Evolutionary conservation across 2,888 invertebrate genomes (phyloP).

Genomic region (Lypha dubia): DNA sequence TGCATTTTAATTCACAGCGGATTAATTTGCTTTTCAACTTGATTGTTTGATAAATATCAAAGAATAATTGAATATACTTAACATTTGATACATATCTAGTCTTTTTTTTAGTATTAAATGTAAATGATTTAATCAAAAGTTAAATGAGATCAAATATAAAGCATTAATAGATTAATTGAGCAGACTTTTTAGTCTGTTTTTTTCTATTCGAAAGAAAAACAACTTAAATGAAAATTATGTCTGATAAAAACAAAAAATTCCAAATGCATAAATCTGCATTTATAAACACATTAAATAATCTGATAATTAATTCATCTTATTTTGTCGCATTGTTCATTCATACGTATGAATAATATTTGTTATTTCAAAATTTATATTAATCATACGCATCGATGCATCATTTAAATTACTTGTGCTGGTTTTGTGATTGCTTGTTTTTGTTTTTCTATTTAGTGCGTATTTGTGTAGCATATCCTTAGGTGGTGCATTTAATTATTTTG

Average conservation of each 20-base stretch:
- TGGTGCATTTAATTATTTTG: slow-evolving; percentile 11
- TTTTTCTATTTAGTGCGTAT: not conserved
- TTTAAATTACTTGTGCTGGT: not conserved
- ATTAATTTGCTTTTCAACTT: not conserved
- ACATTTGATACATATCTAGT: slow-evolving; percentile 2
- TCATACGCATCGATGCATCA: slow-evolving; percentile 17
- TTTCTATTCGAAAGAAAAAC: not conserved
- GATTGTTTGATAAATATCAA: not conserved
- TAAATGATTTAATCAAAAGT: not conserved
- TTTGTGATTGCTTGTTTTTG: not conserved
- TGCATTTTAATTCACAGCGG: not conserved
- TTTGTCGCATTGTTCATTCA: too few species aligned
- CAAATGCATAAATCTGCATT: too few species aligned
- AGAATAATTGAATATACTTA: slow-evolving; percentile 17
- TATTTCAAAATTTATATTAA: slow-evolving; percentile 14
- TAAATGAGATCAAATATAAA: not conserved
- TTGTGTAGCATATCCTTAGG: slow-evolving; percentile 42
- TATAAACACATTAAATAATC: too few species aligned
- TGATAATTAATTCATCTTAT: not conserved
- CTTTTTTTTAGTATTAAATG: not conserved
- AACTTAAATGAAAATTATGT: not conserved
- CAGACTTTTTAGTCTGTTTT: too few species aligned
- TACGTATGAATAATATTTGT: not conserved
- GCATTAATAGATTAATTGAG: not conserved
- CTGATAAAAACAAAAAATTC: not conserved